Evolutionary conservation across 2,888 invertebrate species (phyloP).

Genomic region (Tipula unca): DNA sequence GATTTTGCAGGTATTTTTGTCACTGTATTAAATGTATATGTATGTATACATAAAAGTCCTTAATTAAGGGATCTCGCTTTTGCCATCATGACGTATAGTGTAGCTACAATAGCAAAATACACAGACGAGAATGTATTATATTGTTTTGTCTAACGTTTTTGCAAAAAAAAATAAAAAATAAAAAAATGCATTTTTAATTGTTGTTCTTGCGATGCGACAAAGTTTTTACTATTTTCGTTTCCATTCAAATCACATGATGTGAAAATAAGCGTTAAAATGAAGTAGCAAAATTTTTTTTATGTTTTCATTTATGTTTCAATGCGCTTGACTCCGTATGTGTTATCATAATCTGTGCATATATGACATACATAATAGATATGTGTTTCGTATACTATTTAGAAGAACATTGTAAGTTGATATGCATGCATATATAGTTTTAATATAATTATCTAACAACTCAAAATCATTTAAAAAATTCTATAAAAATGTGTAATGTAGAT

Average conservation of each 20-base stretch:
- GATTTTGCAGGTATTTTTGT: neutral
- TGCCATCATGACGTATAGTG: neutral
- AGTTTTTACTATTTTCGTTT: neutral
- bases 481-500: neutral
- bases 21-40: neutral
- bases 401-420: neutral
- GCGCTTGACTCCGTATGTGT: neutral
- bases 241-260: neutral
- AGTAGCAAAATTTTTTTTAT: neutral
- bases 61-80: neutral
- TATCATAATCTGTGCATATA: neutral
- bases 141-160: neutral
- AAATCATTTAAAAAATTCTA: neutral
- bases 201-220: neutral
- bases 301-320: neutral
- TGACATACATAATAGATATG: neutral
- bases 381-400: neutral
- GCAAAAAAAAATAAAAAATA: no score
- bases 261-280: constrained; percentile 8
- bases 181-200: neutral
- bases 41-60: neutral
- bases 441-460: neutral
- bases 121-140: neutral
- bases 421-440: neutral
- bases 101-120: no score